Evolutionary conservation across 2,113 vertebrate species (phyloP), one percentile per base, ranked within the genome.

Genomic region (Pongo pygmaeus): DNA sequence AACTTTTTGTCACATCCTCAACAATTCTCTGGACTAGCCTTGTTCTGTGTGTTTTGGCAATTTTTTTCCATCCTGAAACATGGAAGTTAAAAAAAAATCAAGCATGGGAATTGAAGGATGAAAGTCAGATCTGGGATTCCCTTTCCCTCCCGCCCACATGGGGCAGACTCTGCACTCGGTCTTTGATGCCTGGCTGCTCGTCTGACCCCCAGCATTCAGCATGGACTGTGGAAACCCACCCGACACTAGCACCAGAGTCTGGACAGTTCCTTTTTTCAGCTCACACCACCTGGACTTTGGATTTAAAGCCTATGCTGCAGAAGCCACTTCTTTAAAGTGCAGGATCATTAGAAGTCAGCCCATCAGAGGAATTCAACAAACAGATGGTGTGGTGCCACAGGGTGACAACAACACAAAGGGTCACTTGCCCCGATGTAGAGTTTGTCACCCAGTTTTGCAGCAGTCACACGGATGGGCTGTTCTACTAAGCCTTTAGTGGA

Each of bases 41-140:
- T 93, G 81, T 96, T 57, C 70, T 16, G 8, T 93, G 32, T 94
- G 27, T 93, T 97, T 91, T 95, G 95, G 94, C 59, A 87, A 20
- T 17, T 48, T 20, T 48, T 97, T 88, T 94, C n/a, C 70, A 64
- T 23, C 35, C 74, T 57, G 52, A 94, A 93, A 89, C 83, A 84
- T 64, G 85, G 40, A 59, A 61, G 57, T 97, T 1, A 18, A 35
- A 85, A 92, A 97, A 97, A 94, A 96, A 98, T 97, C 59, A 89
- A 96, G 96, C 80, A 6, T 96, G 98, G 96, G 97, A 98, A 98
- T 86, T 43, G 83, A 94, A 90, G 84, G n/a, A 96, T 95, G 86
- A 94, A 27, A 89, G 96, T 81, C 83, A 92, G 84, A 74, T 10
- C 59, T 1, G 27, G 69, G 59, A 84, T 32, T 89, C 86, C 67